Base-by-base conservation (phyloP, 2,888 invertebrate genomes). In the Drosophila percnosoma region DNA sequence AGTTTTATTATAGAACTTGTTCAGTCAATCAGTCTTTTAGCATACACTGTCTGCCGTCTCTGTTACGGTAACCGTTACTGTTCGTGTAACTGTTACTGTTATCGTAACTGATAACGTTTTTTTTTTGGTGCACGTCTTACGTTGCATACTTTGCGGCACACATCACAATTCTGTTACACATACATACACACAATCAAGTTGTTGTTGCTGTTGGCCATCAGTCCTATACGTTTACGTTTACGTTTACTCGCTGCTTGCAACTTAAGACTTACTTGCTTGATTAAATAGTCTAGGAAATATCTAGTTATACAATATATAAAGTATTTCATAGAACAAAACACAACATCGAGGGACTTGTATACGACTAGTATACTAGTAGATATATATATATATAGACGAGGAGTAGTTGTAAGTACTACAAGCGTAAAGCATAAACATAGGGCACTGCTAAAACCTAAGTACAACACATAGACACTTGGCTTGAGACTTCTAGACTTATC, bases 11-110 rank as follows among this genome's bases (percentile, higher is more conserved):
- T 57, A 55, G n/a, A 55, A 57, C 59, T 68, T 71, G 63, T 88
- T 45, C 82, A 85, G 89, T 85, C 85, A 89, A 73, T 85, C 85
- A 84, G 84, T 84, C 82, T 82, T 82, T 58, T 68, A 60, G 68
- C 80, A 80, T 82, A 82, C 83, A 65, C 76, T 80, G 76, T 73
- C 71, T 75, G 61, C 72, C 73, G 72, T 67, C 71, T 61, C 64
- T 59, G 59, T 52, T 61, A 36, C 52, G 36, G 58, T 61, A 49
- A 62, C 34, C 31, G 33, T 59, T 34, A 49, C 59, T 34, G 60
- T 57, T 49, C 36, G 70, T 40, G 59, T 38, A 36, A 42, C 55
- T 27, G 52, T 53, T 51, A 54, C 29, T 42, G 65, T 29, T 48
- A 52, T 33, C 60, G 49, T 42, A 31, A 52, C 42, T 13, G 38